Evolutionary conservation across 2,113 vertebrate genomes (phyloP), one percentile per base, ranked within the genome.

Genomic region (Hemiprocne comata): DNA sequence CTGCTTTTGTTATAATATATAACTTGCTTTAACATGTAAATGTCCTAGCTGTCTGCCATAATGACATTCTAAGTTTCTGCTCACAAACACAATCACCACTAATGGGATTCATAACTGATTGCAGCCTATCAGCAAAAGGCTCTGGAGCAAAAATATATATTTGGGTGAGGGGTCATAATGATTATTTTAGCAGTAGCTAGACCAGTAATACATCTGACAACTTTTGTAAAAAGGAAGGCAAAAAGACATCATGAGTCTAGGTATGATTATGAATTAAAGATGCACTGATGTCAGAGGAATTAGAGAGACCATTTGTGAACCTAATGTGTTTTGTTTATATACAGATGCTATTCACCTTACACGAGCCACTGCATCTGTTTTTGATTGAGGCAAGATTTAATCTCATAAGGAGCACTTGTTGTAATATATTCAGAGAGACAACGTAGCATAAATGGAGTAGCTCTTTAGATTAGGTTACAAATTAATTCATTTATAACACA

Each of bases 11-110:
- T 92, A 51, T 69, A 96, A 91, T 87, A 82, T 50, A 66, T 74
- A 96, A 93, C 92, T 95, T 89, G 73, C 40, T 81, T 86, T 82
- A 92, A 92, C 96, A 76, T 54, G 84, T 26, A 70, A 92, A 81
- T 73, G 65, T 82, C 71, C 78, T 91, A 79, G 57, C 69, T 74
- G 38, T n/a, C 77, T 96, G 20, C 69, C 66, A 28, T 89, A 87
- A 96, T 94, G 77, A 51, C 87, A 67, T 46, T 69, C 28, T 57
- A 85, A 42, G n/a, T 36, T 89, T 80, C 79, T 64, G 33, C 34
- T 92, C 69, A 87, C 57, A 97, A 83, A 86, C 16, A 44, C 28
- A 64, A 53, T 77, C 76, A 73, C 69, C 10, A 13, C 38, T 95
- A 91, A 94, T 53, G 60, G n/a, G 19, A 74, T 84, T 85, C 53